Base-by-base conservation (phyloP, 2,888 invertebrate genomes). In the Parasteatoda lunata region DNA sequence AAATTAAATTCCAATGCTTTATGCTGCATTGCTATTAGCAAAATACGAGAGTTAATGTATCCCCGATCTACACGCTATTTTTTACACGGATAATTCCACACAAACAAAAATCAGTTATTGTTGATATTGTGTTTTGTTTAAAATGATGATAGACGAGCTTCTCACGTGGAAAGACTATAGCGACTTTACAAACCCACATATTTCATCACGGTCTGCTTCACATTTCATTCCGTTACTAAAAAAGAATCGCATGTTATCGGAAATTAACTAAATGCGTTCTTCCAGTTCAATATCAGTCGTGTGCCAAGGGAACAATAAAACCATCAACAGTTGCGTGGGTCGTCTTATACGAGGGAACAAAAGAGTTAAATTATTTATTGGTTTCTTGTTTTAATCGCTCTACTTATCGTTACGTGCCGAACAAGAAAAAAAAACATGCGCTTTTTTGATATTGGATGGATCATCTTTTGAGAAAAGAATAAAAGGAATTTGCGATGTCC, bases 301-400 rank as follows among this genome's bases (percentile, higher is more conserved):
- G 79, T 80, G 72, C 52, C 30, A 30, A 30, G 13, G 13, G 30
- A 52, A 47, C 72, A 51, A 72, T 71, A 65, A 51, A 11, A 30
- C n/a, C 64, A 59, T 65, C 47, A 59, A 47, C n/a, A 48, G 47
- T 69, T 65, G 64, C 76, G 54, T 77, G 77, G 69, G 68, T 69
- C 47, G 65, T 7, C n/a, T 48, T 48, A 76, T 47, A 7, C 30
- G 30, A 30, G 65, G 45, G 75, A 65, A 76, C 76, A 76, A 76
- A 76, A 48, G 77, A 68, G 30, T 30, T 30, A 30, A 30, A 49
- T 6, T 13, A 45, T 65, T 15, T 77, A 66, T 68, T 13, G 30
- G 13, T 59, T 73, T 73, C 77, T 54, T 13, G 8, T 79, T 80
- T 72, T 77, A 86, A 71, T 64, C 68, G 69, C 85, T 72, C 80